Evolutionary conservation across 2,113 vertebrate genomes (phyloP).

Genomic region (Percopsis transmontana): DNA sequence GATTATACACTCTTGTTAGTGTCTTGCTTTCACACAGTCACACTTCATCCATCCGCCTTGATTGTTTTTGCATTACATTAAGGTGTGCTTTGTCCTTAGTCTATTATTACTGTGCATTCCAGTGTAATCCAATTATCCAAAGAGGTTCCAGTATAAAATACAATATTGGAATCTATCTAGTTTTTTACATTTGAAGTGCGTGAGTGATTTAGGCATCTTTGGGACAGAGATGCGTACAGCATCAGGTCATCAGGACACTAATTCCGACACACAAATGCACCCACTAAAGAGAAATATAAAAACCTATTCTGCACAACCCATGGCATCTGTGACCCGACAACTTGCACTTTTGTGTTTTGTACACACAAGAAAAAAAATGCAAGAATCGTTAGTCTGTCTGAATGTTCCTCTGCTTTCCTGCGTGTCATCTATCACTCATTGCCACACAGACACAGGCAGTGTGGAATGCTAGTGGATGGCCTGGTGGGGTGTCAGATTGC

Average conservation of each 20-base stretch:
- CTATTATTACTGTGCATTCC: too few species aligned
- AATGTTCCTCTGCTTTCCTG: background rate
- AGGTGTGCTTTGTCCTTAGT: too few species aligned
- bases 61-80: too few species aligned
- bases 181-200: too few species aligned
- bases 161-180: too few species aligned
- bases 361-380: conserved; percentile 19
- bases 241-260: background rate
- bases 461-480: conserved; percentile 48
- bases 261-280: conserved; percentile 2
- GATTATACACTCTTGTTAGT: too few species aligned
- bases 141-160: too few species aligned
- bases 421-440: background rate
- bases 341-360: background rate
- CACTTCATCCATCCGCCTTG: too few species aligned
- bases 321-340: background rate
- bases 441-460: conserved; percentile 45
- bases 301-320: background rate
- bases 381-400: conserved; percentile 5
- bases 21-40: too few species aligned
- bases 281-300: background rate
- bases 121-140: too few species aligned
- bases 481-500: conserved; percentile 60
- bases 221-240: too few species aligned
- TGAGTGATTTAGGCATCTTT: too few species aligned